Conservation (phyloP, 2,888 invertebrate species). For the Drosophila mettleri region DNA sequence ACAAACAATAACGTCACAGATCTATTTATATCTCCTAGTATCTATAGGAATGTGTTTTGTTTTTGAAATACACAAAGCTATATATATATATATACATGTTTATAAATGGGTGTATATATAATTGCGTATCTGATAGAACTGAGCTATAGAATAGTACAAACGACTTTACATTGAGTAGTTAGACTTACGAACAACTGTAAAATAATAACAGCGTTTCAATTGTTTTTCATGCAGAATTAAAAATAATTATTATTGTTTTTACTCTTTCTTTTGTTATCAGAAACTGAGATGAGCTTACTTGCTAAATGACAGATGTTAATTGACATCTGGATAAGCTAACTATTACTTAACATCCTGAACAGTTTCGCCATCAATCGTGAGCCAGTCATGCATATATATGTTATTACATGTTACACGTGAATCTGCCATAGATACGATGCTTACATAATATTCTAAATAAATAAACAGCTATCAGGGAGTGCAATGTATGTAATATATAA, state of each 20-base stretch:
- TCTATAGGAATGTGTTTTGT: not conserved
- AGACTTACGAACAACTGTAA: not conserved
- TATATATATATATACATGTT: no score
- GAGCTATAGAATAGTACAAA: not conserved
- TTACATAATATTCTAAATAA: constrained; percentile 19
- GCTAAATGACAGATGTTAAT: constrained; percentile 1
- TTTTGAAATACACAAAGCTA: not conserved
- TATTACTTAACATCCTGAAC: constrained; percentile 2
- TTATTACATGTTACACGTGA: not conserved
- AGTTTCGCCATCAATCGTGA: constrained; percentile 24
- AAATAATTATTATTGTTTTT: not conserved
- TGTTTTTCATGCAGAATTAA: not conserved
- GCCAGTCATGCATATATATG: not conserved
- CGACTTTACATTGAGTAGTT: not conserved
- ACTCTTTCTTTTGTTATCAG: not conserved
- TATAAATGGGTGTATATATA: no score
- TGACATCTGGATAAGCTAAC: constrained; percentile 15
- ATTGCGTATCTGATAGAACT: not conserved
- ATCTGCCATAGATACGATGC: not conserved
- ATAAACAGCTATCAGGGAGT: constrained; percentile 10
- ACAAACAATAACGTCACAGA: not conserved
- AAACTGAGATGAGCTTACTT: not conserved
- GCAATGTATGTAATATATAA: constrained; percentile 13
- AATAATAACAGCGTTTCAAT: not conserved
- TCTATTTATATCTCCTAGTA: not conserved